Evolutionary conservation across 2,888 invertebrate species (phyloP), one percentile per base, ranked within the genome.

Genomic region (Eupithecia subumbrata): DNA sequence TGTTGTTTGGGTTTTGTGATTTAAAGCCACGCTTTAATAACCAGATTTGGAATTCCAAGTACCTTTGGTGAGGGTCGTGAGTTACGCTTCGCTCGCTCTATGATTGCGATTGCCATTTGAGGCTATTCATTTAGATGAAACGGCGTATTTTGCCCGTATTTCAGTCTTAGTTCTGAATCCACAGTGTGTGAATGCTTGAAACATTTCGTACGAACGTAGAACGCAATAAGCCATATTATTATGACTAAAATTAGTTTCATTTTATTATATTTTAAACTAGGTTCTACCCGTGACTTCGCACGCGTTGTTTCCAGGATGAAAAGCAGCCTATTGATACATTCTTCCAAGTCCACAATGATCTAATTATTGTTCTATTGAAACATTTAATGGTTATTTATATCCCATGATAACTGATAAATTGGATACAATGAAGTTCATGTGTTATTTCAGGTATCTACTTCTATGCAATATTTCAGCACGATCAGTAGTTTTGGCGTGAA

Each of bases 21-120:
- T 84, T 80, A 79, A 84, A 81, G 82, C 80, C 82, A 80, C 81
- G 78, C 80, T 81, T 84, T 85, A 87, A 85, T 87, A 84, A 84
- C 82, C 76, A 80, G 82, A 88, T 90, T 89, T 89, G 88, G 86
- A 84, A 89, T 89, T 87, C 85, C 81, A 86, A 87, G 82, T 80
- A 85, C 52, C 9, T 8, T 11, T 40, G 34, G 80, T 80, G 76
- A 75, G 68, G 74, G 73, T 74, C 75, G 74, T 79, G 75, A 78
- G 78, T 68, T 25, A 48, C 79, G 74, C 74, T 25, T 56, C 56
- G 56, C 76, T 77, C 78, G 60, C 74, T 75, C 73, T 43, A 40
- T 79, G 78, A 82, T 77, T 82, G 81, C 79, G 74, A 78, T 81
- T 79, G 79, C 72, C 74, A 79, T 84, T 81, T 78, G 74, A 73